These are phyloP conservation scores for Drosophila pachea DNA, from an alignment of 1,140 invertebrate species.

Conservation along the genomic window DNA sequence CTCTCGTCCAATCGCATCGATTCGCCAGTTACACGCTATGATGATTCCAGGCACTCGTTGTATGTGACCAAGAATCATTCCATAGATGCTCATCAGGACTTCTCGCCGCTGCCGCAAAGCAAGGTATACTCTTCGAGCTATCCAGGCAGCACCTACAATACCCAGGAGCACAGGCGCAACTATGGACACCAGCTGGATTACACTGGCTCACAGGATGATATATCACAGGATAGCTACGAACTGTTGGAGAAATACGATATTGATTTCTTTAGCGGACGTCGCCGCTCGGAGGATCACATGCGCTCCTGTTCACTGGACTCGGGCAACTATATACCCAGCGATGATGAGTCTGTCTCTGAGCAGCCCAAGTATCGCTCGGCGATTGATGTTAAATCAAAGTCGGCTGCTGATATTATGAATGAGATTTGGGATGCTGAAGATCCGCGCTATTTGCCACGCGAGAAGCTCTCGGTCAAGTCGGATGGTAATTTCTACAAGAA, in stretches of 20 bases:
- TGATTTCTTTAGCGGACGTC: constrained; percentile 80
- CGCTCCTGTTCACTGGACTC: constrained; percentile 85
- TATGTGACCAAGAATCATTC: constrained; percentile 79
- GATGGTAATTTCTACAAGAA: constrained; percentile 85
- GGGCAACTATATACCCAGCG: constrained; percentile 84
- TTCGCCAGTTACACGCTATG: constrained; percentile 87
- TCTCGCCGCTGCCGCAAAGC: constrained; percentile 66
- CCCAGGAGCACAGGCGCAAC: constrained; percentile 81
- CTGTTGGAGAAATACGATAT: constrained; percentile 87
- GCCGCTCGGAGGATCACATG: constrained; percentile 79
- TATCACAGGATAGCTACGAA: constrained; percentile 93
- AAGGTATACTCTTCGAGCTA: constrained; percentile 91
- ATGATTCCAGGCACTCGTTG: constrained; percentile 83
- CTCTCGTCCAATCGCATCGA: constrained; percentile 81
- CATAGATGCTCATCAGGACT: constrained; percentile 74
- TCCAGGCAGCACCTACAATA: constrained; percentile 85
- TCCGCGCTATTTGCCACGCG: constrained; percentile 83
- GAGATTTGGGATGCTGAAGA: constrained; percentile 85
- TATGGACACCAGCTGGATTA: constrained; percentile 82
- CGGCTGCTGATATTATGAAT: constrained; percentile 79
- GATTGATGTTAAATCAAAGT: constrained; percentile 81
- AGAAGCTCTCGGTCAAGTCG: constrained; percentile 84
- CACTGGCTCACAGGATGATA: constrained; percentile 89
- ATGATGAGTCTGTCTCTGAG: constrained; percentile 82
- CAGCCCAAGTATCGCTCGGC: constrained; percentile 78